These are phyloP conservation scores for Blera fallax DNA, from an alignment of 2,888 invertebrate genomes.

Conservation along the genomic window DNA sequence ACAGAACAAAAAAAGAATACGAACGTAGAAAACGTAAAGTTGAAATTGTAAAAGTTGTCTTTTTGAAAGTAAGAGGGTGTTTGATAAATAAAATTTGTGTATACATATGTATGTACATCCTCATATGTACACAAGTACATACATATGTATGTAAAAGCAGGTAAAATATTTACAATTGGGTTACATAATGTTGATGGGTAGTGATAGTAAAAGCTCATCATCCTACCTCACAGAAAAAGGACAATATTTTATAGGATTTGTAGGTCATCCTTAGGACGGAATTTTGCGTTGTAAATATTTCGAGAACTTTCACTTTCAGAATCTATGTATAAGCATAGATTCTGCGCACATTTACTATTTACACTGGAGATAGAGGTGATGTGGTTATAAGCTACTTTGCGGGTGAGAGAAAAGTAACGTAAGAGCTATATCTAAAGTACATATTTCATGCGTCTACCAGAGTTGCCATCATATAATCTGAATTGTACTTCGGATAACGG, in stretches of 20 bases:
- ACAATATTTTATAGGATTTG: constrained; percentile 2
- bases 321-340: background rate
- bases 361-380: background rate
- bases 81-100: background rate
- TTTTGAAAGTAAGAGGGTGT: background rate
- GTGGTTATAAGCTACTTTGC: background rate
- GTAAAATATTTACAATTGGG: background rate
- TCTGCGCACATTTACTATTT: background rate
- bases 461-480: background rate
- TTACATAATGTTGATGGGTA: background rate
- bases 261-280: constrained; percentile 10
- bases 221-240: background rate
- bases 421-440: background rate
- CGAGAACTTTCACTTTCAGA: background rate
- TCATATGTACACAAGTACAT: background rate
- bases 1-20: background rate
- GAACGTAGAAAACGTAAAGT: background rate
- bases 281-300: background rate
- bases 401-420: background rate
- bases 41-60: no score
- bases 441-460: background rate
- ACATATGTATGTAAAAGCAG: no score
- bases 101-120: background rate
- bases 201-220: background rate
- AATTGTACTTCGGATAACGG: no score